Evolutionary conservation across 2,888 invertebrate species (phyloP), one percentile per base, ranked within the genome.

Genomic region (Deroplatys truncata): DNA sequence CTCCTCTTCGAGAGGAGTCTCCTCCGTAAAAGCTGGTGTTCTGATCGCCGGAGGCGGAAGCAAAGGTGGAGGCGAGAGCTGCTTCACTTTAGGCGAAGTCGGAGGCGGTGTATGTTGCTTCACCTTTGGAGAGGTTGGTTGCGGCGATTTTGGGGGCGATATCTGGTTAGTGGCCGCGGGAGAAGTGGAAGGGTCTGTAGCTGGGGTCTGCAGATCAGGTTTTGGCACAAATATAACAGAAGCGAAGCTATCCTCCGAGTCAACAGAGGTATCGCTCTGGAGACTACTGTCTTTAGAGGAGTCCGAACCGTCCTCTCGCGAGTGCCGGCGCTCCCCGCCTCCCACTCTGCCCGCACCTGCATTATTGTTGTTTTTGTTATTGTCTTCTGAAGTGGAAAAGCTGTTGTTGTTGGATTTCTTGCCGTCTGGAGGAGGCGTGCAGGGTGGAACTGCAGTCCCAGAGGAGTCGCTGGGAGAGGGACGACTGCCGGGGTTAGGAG

Each of bases 181-280:
- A 5, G 95, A 95, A 72, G 88, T 89, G 35, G 90, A 88, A 82
- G 25, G 35, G 29, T 82, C 28, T n/a, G 43, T 82, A 72, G 72
- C 31, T n/a, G 85, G 85, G 10, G 35, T 49, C 84, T 84, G 84
- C 29, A 84, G 28, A 92, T 97, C 97, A 88, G 97, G 96, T 94
- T 97, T 98, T 89, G 98, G 98, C 92, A 98, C 97, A 93, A 97
- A 98, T 92, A 98, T 98, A 85, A 98, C 98, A 91, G 98, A 98
- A 90, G 98, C 98, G 92, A 98, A 98, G 93, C 98, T 98, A 92
- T 98, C 98, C 93, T 98, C 98, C 1, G 98, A 98, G 93, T 98
- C 98, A 82, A 98, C 97, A 93, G 98, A 98, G 1, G 98, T 98
- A 92, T 98, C 98, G 93, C 98, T 98, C 93, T 98, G 98, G 90